Base-by-base conservation (phyloP, 1,140 invertebrate species). In the Drosophila pectinifera region DNA sequence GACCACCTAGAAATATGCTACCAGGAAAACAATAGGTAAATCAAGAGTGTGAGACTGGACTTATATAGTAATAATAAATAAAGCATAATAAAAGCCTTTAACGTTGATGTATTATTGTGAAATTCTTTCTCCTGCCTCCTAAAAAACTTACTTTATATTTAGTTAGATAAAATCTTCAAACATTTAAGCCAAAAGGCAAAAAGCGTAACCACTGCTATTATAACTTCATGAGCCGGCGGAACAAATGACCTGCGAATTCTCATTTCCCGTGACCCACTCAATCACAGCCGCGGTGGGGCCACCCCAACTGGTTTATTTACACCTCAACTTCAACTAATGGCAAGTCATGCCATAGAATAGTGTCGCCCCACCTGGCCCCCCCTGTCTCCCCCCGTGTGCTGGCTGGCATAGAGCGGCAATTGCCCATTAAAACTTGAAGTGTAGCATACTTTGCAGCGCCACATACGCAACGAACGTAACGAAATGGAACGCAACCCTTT, bases 341-440 rank as follows among this genome's bases (percentile, higher is more conserved):
- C 80, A 75, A 78, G 75, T 84, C 76, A 79, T 75, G 49, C 67
- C 42, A 34, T 69, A 56, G 67, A 69, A 53, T 57, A 70, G 65
- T 67, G 59, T 31, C 24, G 20, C 43, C 49, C 36, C 46, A 18
- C 46, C 46, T 49, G 24, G 24, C 49, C 18, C 13, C 14, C 8
- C 14, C 43, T 11, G 7, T 10, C 1, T 5, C 4, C 10, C 1
- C 11, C 5, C 4, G 0, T 1, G 8, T 1, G 8, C 36, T 14
- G 10, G 7, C 24, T 18, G 4, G 14, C 67, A 68, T 58, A 22
- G 45, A 24, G 43, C 20, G 48, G 64, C 74, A 77, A 78, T 73
- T 69, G 63, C 57, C 77, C 77, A 77, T 80, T 85, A 65, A 80
- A 84, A 80, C 73, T 85, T 84, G 80, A 80, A 84, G 81, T 84